Percentiles rank a stretch among this genome's conserved stretches.
phyloP scores from a whole-genome alignment of 2,113 vertebrate species.

The Vimba vimba region DNA sequence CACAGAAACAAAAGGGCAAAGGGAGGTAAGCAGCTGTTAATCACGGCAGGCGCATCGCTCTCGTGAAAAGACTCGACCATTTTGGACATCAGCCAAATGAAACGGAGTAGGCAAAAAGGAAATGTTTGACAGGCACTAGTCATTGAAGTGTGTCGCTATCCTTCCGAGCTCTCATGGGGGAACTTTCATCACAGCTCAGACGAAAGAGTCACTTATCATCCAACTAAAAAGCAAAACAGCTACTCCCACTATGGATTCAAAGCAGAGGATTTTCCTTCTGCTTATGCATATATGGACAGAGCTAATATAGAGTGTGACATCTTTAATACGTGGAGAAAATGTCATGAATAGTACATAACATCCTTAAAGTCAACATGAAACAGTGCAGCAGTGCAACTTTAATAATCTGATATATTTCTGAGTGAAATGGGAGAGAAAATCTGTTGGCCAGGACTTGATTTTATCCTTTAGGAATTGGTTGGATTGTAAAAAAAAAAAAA shows the following conservation, averaged over 20 bases:
- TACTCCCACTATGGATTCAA: slow-evolving; percentile 30
- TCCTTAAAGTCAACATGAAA: slow-evolving; percentile 10
- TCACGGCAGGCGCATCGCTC: slow-evolving; percentile 20
- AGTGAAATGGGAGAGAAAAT: neutral
- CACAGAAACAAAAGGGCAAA: slow-evolving; percentile 24
- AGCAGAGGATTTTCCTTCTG: neutral
- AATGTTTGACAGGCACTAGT: slow-evolving; percentile 44
- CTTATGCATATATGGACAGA: neutral
- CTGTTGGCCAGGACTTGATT: neutral
- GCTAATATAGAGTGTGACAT: neutral
- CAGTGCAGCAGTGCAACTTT: neutral
- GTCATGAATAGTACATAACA: slow-evolving; percentile 5
- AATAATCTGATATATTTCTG: neutral
- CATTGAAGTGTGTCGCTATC: slow-evolving; percentile 52
- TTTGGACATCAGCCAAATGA: slow-evolving; percentile 53
- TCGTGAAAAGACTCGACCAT: slow-evolving; percentile 17
- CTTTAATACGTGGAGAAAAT: neutral
- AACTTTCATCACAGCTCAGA: slow-evolving; percentile 44
- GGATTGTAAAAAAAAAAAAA: neutral
- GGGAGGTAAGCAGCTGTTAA: slow-evolving; percentile 42
- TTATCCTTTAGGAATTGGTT: neutral
- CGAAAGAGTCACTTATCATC: slow-evolving; percentile 40
- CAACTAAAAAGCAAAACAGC: slow-evolving; percentile 37
- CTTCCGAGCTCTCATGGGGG: slow-evolving; percentile 36
- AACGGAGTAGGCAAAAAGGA: neutral